phyloP scores from a whole-genome alignment of 2,113 vertebrate genomes.

The Paralichthys olivaceus region DNA sequence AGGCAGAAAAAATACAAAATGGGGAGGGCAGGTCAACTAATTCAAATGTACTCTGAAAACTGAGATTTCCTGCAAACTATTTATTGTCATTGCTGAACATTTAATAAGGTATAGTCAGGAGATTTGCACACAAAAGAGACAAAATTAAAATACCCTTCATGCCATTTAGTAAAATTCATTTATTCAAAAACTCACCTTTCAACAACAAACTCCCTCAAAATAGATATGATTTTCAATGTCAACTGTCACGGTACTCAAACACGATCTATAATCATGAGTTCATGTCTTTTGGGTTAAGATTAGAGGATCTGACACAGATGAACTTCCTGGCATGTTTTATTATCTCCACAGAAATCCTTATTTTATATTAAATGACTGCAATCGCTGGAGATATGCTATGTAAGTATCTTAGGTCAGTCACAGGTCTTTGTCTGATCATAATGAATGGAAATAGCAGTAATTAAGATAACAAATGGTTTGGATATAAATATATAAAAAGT shows the following conservation, averaged over 20 bases:
- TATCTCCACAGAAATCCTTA: not conserved
- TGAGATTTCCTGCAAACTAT: not conserved
- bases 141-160: not conserved
- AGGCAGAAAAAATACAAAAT: not conserved
- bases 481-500: not conserved
- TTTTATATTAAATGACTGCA: not conserved
- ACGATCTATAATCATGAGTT: not conserved
- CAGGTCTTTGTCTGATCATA: not conserved
- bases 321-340: not conserved
- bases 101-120: not conserved
- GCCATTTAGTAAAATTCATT: not conserved
- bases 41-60: not conserved
- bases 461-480: not conserved
- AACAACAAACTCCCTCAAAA: too few relatives aligned
- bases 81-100: conserved; percentile 8
- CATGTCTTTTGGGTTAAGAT: not conserved
- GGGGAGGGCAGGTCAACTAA: not conserved
- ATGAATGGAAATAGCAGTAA: not conserved
- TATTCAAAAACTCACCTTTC: not conserved
- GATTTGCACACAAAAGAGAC: not conserved
- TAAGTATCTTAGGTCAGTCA: not conserved
- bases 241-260: too few relatives aligned
- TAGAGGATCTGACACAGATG: not conserved
- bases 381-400: not conserved
- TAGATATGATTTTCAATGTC: too few relatives aligned